A percentile compares a stretch with the other conserved stretches of the same genome.
Evolutionary conservation across 2,797 vertebrate species (phyloP).

Genomic region (Triplophysa yarkandensis): DNA sequence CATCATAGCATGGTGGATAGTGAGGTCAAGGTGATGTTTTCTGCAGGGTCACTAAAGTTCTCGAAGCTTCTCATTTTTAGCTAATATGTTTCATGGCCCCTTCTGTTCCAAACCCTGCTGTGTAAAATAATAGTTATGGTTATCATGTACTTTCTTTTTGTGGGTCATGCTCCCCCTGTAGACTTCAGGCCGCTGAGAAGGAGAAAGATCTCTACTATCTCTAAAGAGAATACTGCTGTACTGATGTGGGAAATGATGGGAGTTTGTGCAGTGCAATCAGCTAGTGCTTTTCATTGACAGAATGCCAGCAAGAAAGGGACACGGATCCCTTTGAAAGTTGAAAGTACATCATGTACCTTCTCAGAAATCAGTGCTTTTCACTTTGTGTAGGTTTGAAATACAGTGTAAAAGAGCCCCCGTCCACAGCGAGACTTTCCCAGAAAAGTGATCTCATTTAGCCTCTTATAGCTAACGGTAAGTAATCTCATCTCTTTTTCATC

Average conservation of each 20-base stretch:
- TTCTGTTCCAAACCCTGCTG: constrained; percentile 32
- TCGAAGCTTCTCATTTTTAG: constrained; percentile 10
- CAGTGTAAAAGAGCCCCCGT: constrained; percentile 41
- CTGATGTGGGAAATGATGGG: constrained; percentile 60
- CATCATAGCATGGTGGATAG: constrained; percentile 3
- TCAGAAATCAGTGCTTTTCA: constrained; percentile 37
- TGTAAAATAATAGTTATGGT: constrained; percentile 38
- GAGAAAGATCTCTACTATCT: constrained; percentile 51
- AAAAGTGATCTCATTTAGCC: neutral
- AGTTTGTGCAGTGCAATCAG: constrained; percentile 64
- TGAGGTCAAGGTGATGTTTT: constrained; percentile 24
- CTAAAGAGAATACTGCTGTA: constrained; percentile 60
- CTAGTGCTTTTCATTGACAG: constrained; percentile 62
- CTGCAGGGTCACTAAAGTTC: constrained; percentile 13
- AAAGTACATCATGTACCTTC: constrained; percentile 41
- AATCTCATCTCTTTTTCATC: constrained; percentile 2
- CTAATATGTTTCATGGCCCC: constrained; percentile 20
- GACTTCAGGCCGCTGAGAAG: constrained; percentile 17
- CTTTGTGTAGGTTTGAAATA: constrained; percentile 53
- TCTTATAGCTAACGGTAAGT: neutral
- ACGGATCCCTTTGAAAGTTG: constrained; percentile 57
- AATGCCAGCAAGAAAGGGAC: constrained; percentile 23
- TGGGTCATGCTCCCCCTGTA: constrained; percentile 3
- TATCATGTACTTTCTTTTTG: constrained; percentile 36
- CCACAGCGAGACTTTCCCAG: neutral